Conservation (phyloP, 35 echinoderm and acorn worm genomes). For the Chiridota heheva region DNA sequence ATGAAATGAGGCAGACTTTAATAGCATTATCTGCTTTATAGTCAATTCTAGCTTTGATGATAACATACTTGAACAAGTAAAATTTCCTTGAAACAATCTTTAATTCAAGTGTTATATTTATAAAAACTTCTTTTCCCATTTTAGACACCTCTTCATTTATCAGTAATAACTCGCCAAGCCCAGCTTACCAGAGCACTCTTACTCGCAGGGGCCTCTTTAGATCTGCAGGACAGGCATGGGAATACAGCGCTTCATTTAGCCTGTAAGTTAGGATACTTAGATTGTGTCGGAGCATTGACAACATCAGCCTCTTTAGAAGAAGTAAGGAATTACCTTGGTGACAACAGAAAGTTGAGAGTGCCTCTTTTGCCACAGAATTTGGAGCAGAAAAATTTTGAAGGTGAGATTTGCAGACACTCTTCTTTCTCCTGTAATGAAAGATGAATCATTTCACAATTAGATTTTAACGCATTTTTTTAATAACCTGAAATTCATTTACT, state of each 20-base stretch:
- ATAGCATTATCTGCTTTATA: too few species aligned
- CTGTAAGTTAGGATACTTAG: constrained; percentile 33
- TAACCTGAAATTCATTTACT: neutral
- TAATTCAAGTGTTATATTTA: too few species aligned
- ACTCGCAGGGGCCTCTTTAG: constrained; percentile 51
- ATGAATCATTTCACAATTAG: neutral
- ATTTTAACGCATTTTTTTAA: neutral
- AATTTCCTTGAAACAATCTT: too few species aligned
- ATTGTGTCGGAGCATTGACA: constrained; percentile 64
- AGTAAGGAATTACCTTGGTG: constrained; percentile 23
- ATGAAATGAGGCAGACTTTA: too few species aligned
- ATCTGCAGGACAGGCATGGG: constrained; percentile 57
- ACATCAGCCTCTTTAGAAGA: constrained; percentile 27
- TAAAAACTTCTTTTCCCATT: neutral
- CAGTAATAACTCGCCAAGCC: constrained; percentile 58
- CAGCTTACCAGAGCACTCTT: constrained; percentile 64
- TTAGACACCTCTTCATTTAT: constrained; percentile 75
- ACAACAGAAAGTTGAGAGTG: constrained; percentile 1
- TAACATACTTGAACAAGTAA: too few species aligned
- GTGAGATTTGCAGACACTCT: constrained; percentile 26
- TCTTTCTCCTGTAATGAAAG: too few species aligned
- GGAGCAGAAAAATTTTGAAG: constrained; percentile 87
- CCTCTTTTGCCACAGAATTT: constrained; percentile 56
- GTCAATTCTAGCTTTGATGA: too few species aligned
- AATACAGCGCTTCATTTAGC: constrained; percentile 84